Evolutionary conservation across 2,113 vertebrate species (phyloP), one percentile per base, ranked within the genome.

Genomic region (Istiophorus platypterus): DNA sequence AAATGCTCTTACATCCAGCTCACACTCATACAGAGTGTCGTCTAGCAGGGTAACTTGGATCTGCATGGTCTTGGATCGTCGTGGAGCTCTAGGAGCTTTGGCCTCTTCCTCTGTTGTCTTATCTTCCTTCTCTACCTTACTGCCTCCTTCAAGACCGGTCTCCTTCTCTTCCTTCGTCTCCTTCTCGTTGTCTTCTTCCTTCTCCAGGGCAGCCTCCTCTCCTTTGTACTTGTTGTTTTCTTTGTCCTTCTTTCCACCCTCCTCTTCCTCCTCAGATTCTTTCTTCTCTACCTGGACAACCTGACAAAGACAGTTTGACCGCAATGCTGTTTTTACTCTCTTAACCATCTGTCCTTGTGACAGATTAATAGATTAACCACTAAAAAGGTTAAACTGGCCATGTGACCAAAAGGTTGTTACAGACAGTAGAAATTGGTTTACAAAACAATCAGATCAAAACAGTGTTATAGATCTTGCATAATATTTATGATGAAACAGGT

Each of bases 1-100:
- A 49, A 29, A 1, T 17, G 34, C 2, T 27, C 96, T 96, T 93
- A 99, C 98, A 64, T 99, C 97, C 88, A 99, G 75, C 8, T 97
- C 91, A 87, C 97, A 99, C 89, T 99, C 96, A 39, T 94, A 99
- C 41, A 95, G 83, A 42, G 96, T 92, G 83, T 98, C 96, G 82
- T 99, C 98, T 91, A 99, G 93, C 92, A 99, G 92, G n/a, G 95
- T 95, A 0, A 99, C 96, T 91, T 95, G 97, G 93, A 97, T 97
- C 88, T 96, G 95, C 96, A 99, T 96, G 92, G 93, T 97, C 88
- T 93, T 96, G 75, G 96, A 95, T 80, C 94, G 95, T 58, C 94
- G 97, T 34, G 92, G 81, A 31, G 92, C 87, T 91, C 93, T 97
- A 71, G 94, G 94, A 26, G 91, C 77, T 85, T 96, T 96, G 59